Base-by-base conservation (phyloP, 2,888 invertebrate species). In the Caenorhabditis uteleia region DNA sequence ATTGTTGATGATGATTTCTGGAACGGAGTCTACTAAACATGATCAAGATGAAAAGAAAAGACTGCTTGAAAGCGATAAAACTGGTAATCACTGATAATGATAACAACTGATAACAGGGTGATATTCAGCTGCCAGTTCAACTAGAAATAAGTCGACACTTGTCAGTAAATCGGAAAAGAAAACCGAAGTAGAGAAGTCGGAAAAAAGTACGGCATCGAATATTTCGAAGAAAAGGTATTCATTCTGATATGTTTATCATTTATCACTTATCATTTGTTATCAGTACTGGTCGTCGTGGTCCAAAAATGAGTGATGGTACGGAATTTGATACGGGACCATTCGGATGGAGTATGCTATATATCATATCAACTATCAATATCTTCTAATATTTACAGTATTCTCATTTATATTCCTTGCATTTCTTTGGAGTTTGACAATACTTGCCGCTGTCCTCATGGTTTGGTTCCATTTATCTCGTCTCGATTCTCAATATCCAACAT, bases 291-390 rank as follows among this genome's bases (percentile, higher is more conserved):
- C 34, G 55, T 5, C 55, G 42, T 12, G 57, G 64, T 27, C 66
- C 66, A 3, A 59, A 66, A 23, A 66, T 66, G 66, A 59, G 59
- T 25, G 66, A 66, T 40, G 66, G 66, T 14, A 54, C 66, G 4
- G 66, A 66, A 39, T 66, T 59, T 31, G 66, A 59, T 29, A 56
- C 50, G 4, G 66, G 66, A 12, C 66, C 66, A 1, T 66, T 49
- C 23, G 66, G 66, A 26, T 66, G 56, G 47, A 26, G 57, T 57
- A 25, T 3, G 49, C 23, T 8, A 21, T 18, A 40, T 8, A 23
- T 8, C 8, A 40, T 6, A 40, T 18, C 7, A 12, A 38, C 12
- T 7, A 38, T 38, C 38, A 38, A 12, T 42, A 10, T 10, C 14
- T 29, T 10, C 14, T 36, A 7, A n/a, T 2, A 12, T 4, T 60